Evolutionary conservation across 1,140 invertebrate species (phyloP), one percentile per base, ranked within the genome.

Genomic region (Psix sp.): DNA sequence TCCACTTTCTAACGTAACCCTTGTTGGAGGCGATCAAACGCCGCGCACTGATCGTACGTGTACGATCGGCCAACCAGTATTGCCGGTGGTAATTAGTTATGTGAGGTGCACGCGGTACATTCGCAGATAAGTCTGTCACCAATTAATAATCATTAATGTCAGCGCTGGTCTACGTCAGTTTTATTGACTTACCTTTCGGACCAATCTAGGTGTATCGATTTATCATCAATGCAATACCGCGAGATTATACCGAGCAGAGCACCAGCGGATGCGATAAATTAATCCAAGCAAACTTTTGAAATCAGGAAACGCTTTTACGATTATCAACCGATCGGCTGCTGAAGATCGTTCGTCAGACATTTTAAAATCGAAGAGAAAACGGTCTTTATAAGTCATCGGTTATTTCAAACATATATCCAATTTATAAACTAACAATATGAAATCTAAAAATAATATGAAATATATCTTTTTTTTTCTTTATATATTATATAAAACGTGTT

Each of bases 111-210:
- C 59, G 57, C 20, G 49, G 63, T 66, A 39, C 57, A 63, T 29
- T 63, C 26, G 63, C 63, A 51, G 71, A 63, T 66, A 68, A 68
- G 51, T 74, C 63, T 74, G 71, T 74, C 71, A 59, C 71, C 71
- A 62, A 74, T 74, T 74, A 74, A 74, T 74, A 74, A 68, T 68
- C 71, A 74, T 74, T 74, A 68, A 67, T 46, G 63, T 68, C 71
- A 63, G 56, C 63, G 71, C 16, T 43, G 63, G 43, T 57, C 51
- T 43, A 35, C 51, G 71, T 68, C 71, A 74, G 24, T 59, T 74
- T 68, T 74, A 74, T 74, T 60, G 63, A 68, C 56, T 59, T 51
- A 33, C 24, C 51, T 46, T 54, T 63, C 49, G 38, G 51, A 15
- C 54, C 48, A 51, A 67, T 46, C 62, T 42, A 4, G 5, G 39